Conservation (phyloP, 1,140 invertebrate species). For the Papilio dardanus region DNA sequence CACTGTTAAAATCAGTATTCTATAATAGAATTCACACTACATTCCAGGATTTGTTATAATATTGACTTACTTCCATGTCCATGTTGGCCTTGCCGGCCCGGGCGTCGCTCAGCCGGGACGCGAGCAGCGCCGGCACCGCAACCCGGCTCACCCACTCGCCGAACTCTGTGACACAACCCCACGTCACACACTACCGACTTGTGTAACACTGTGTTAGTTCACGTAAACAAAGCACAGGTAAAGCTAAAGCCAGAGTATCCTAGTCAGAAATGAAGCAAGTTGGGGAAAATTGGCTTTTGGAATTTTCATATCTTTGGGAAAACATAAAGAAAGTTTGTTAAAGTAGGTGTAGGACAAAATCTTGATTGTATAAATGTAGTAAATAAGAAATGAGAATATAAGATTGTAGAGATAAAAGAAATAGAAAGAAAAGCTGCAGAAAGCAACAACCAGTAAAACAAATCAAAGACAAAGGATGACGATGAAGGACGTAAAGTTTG, state of each 20-base stretch:
- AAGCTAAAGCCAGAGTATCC: constrained; percentile 8
- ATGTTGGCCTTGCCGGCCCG: constrained; percentile 57
- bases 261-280: neutral
- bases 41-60: neutral
- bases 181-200: constrained; percentile 43
- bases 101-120: constrained; percentile 60
- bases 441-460: neutral
- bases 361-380: neutral
- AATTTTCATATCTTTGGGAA: no score
- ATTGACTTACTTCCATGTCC: constrained; percentile 69
- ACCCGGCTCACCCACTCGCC: constrained; percentile 78
- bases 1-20: no score
- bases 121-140: constrained; percentile 66
- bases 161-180: constrained; percentile 69
- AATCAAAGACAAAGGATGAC: neutral
- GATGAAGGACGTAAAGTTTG: neutral
- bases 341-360: no score
- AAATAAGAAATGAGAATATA: neutral
- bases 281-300: neutral
- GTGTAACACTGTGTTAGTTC: neutral
- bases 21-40: no score
- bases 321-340: no score
- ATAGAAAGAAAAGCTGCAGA: neutral
- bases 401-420: neutral
- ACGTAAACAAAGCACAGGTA: constrained; percentile 9